phyloP scores from a whole-genome alignment of 1,140 invertebrate species.

The Geopemphigus sp. region DNA sequence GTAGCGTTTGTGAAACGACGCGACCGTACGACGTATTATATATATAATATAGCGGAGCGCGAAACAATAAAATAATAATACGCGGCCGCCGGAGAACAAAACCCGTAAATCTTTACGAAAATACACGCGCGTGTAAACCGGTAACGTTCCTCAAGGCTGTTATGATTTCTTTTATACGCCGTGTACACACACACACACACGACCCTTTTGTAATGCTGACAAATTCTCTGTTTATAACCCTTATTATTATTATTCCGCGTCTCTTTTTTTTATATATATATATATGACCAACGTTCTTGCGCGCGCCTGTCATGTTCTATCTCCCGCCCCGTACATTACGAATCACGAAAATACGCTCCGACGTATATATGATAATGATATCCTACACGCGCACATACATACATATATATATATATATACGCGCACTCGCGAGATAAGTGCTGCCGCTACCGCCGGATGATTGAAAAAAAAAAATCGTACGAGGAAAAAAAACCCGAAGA shows the following conservation, averaged over 20 bases:
- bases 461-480: slow-evolving; percentile 30
- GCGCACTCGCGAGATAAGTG: slow-evolving; percentile 17
- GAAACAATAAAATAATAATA: slow-evolving; percentile 38
- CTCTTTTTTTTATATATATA: background rate
- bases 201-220: slow-evolving; percentile 48
- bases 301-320: slow-evolving; percentile 38
- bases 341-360: slow-evolving; percentile 4
- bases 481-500: slow-evolving; percentile 42
- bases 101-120: slow-evolving; percentile 26
- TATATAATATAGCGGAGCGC: background rate
- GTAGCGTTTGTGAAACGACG: slow-evolving; percentile 32
- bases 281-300: background rate
- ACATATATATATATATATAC: slow-evolving; percentile 19
- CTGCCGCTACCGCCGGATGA: slow-evolving; percentile 10
- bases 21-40: too few species aligned
- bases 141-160: slow-evolving; percentile 37
- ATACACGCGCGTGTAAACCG: slow-evolving; percentile 43
- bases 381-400: background rate
- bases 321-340: background rate
- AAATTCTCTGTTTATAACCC: slow-evolving; percentile 50
- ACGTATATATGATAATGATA: too few species aligned
- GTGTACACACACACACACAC: background rate
- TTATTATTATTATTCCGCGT: slow-evolving; percentile 45
- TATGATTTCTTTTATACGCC: slow-evolving; percentile 28
- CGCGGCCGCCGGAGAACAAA: slow-evolving; percentile 1